A percentile compares a stretch with the other conserved stretches of the same genome.
Evolutionary conservation across 2,797 vertebrate genomes (phyloP).

Genomic region (Meda fulgida): DNA sequence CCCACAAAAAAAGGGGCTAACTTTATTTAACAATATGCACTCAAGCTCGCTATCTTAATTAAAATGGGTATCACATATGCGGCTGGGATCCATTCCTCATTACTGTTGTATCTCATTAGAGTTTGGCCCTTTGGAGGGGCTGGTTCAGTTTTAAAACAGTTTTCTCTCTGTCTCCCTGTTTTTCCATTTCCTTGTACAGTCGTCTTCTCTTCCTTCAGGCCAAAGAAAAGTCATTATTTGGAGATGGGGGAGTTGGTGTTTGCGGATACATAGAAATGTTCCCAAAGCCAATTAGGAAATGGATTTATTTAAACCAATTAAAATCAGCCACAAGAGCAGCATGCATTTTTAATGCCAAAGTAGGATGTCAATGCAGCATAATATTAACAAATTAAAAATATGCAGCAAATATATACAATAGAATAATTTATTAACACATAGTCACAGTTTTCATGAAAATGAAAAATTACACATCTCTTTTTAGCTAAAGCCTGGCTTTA

Average conservation of each 20-base stretch:
- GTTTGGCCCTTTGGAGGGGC: slow-evolving; percentile 67
- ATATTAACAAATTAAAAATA: slow-evolving; percentile 36
- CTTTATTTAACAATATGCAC: slow-evolving; percentile 82
- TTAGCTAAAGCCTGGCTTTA: slow-evolving; percentile 3
- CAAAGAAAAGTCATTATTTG: slow-evolving; percentile 80
- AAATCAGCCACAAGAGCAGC: slow-evolving; percentile 31
- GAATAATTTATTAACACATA: slow-evolving; percentile 16
- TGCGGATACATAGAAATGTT: slow-evolving; percentile 59
- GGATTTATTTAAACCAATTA: slow-evolving; percentile 56
- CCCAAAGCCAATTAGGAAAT: slow-evolving; percentile 81
- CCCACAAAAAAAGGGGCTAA: slow-evolving; percentile 77
- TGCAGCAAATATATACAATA: not conserved
- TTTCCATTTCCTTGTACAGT: slow-evolving; percentile 42
- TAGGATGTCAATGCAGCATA: slow-evolving; percentile 27
- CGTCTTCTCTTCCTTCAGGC: slow-evolving; percentile 70
- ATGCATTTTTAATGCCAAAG: slow-evolving; percentile 26
- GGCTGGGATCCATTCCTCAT: slow-evolving; percentile 81
- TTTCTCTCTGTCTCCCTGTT: slow-evolving; percentile 73
- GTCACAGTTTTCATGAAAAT: slow-evolving; percentile 8
- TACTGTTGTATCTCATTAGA: slow-evolving; percentile 82
- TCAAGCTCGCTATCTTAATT: slow-evolving; percentile 74
- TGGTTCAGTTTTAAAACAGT: slow-evolving; percentile 74
- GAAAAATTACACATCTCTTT: slow-evolving; percentile 14
- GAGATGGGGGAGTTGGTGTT: slow-evolving; percentile 62
- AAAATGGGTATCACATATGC: slow-evolving; percentile 83